Evolutionary conservation across 2,797 vertebrate species (phyloP).

Genomic region (Catostomus latipinnis): DNA sequence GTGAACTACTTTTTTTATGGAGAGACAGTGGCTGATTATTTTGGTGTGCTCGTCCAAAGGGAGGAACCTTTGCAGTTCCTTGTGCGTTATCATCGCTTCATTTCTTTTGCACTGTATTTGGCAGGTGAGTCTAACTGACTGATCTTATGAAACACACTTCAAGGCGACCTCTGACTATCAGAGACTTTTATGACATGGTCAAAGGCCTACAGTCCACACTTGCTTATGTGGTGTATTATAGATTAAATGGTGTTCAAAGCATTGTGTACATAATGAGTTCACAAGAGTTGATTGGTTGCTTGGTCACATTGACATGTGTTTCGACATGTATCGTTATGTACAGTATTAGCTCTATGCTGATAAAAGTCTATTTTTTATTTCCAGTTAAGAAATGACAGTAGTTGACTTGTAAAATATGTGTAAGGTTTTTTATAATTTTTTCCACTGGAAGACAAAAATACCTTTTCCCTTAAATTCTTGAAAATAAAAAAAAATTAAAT

Average conservation of each 20-base stretch:
- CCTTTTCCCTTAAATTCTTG: too few species aligned
- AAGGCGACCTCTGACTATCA: background rate
- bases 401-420: too few species aligned
- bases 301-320: conserved; percentile 2
- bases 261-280: background rate
- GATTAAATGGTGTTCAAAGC: background rate
- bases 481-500: too few species aligned
- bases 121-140: conserved; percentile 80
- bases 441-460: too few species aligned
- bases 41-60: conserved; percentile 91
- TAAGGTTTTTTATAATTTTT: too few species aligned
- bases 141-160: background rate
- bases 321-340: background rate
- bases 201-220: conserved; percentile 6
- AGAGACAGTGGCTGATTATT: conserved; percentile 96
- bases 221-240: background rate
- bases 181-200: conserved; percentile 1
- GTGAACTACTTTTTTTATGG: conserved; percentile 99
- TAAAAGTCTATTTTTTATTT: too few species aligned
- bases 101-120: conserved; percentile 95
- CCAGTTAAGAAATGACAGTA: too few species aligned
- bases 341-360: too few species aligned
- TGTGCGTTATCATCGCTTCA: conserved; percentile 96
- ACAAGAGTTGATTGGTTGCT: background rate
- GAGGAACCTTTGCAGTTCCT: conserved; percentile 96